Evolutionary conservation across 2,113 vertebrate genomes (phyloP), one percentile per base, ranked within the genome.

Genomic region (Atrichornis clamosus): DNA sequence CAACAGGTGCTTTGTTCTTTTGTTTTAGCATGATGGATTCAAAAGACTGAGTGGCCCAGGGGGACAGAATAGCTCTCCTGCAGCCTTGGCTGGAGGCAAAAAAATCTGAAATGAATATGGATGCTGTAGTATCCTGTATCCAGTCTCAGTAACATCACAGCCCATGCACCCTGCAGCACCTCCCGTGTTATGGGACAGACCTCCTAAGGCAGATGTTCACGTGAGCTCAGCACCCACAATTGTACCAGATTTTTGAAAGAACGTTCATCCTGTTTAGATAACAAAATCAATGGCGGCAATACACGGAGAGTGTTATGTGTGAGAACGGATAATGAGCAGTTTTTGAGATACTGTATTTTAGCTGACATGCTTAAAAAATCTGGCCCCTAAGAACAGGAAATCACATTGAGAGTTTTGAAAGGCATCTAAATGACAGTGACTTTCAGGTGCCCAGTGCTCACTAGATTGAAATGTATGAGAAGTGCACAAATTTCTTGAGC

Each of bases 1-100:
- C 77, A 89, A 41, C 64, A 91, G 89, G 80, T 91, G 69, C 84
- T 95, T 89, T 92, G 91, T 92, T 92, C 84, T 77, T 95, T 94
- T 95, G 84, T 97, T 95, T 82, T 68, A 87, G 41, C 9, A 4
- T 3, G 13, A 46, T 58, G 49, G 53, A 64, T 87, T 94, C 65
- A 76, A 28, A 92, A 56, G n/a, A 47, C 18, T 84, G 52, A 58
- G 46, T 59, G 68, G 44, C 56, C 73, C 85, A 64, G 16, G 7
- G 78, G 58, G 11, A 69, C 14, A 52, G 70, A 91, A 60, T 3
- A 84, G 44, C 30, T 86, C 70, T 90, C 62, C 79, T 94, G 88
- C 23, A 92, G 75, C 59, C 50, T 42, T 85, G 41, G 50, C 53
- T 60, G 44, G 70, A 60, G 41, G 35, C 53, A 82, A 64, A 46